A percentile compares a stretch with the other conserved stretches of the same genome.
phyloP scores from a whole-genome alignment of 2,113 vertebrate species.

The Artemisiospiza belli region DNA sequence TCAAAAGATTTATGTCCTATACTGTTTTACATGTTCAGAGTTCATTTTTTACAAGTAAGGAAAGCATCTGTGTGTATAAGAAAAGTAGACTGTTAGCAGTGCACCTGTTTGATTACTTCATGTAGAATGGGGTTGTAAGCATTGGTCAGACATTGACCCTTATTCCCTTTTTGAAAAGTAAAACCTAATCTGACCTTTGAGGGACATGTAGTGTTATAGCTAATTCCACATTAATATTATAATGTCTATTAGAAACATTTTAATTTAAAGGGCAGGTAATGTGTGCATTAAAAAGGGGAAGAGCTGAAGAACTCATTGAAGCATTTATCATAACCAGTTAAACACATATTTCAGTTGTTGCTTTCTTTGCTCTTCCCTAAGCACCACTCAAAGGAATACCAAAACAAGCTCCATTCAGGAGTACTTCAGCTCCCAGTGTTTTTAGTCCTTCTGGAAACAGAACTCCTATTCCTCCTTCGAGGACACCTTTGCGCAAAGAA shows the following conservation, averaged over 20 bases:
- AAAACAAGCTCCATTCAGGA: slow-evolving; percentile 93
- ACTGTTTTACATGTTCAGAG: neutral
- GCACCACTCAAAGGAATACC: slow-evolving; percentile 97
- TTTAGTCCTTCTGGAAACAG: slow-evolving; percentile 94
- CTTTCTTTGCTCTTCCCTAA: slow-evolving; percentile 45
- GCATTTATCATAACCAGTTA: neutral
- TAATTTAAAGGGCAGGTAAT: neutral
- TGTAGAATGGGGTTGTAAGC: neutral
- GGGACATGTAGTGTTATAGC: neutral
- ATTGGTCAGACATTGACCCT: neutral
- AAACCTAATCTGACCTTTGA: neutral
- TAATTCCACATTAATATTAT: neutral
- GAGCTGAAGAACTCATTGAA: neutral
- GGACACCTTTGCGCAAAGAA: slow-evolving; percentile 92
- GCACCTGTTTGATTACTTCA: neutral
- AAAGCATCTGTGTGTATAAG: neutral
- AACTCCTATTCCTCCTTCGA: slow-evolving; percentile 88
- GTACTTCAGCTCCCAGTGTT: slow-evolving; percentile 90
- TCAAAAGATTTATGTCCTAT: neutral
- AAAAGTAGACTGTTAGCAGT: neutral
- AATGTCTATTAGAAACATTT: neutral
- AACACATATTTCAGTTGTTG: neutral
- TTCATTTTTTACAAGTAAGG: neutral
- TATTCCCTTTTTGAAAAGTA: neutral
- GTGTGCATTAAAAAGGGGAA: neutral